These are phyloP conservation scores for Casuarius casuarius DNA, from an alignment of 2,113 vertebrate genomes.

Conservation along the genomic window DNA sequence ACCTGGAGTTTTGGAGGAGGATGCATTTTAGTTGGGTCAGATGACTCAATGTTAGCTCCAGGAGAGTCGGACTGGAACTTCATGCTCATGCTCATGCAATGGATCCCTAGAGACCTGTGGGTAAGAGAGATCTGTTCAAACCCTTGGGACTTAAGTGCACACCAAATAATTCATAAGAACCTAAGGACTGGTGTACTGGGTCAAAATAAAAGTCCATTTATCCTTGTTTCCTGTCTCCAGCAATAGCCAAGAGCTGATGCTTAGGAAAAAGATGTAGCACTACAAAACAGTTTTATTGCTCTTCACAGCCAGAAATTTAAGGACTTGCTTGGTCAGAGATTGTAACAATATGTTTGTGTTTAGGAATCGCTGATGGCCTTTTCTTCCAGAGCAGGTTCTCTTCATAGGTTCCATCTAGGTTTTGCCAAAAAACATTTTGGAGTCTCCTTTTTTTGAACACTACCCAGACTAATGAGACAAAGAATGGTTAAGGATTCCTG, in stretches of 20 bases:
- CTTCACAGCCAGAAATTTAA: background rate
- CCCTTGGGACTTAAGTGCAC: background rate
- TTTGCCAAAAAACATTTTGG: background rate
- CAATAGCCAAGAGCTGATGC: background rate
- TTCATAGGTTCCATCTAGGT: background rate
- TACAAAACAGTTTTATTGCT: background rate
- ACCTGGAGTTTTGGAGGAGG: background rate
- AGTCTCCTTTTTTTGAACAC: background rate
- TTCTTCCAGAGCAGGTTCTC: background rate
- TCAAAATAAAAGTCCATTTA: background rate
- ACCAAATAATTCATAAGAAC: background rate
- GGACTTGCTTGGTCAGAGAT: background rate
- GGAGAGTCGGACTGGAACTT: background rate
- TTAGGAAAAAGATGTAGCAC: background rate
- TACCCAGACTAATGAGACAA: background rate
- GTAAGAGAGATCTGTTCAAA: background rate
- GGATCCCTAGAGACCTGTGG: accelerated
- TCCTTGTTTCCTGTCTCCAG: background rate
- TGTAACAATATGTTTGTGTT: background rate
- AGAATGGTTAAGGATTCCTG: background rate
- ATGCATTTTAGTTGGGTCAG: background rate
- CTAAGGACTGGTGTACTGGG: background rate
- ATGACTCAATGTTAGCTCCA: background rate
- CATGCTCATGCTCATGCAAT: accelerated
- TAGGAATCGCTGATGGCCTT: background rate